Conservation (phyloP, 2,797 vertebrate species). For the Falco novaeseelandiae region DNA sequence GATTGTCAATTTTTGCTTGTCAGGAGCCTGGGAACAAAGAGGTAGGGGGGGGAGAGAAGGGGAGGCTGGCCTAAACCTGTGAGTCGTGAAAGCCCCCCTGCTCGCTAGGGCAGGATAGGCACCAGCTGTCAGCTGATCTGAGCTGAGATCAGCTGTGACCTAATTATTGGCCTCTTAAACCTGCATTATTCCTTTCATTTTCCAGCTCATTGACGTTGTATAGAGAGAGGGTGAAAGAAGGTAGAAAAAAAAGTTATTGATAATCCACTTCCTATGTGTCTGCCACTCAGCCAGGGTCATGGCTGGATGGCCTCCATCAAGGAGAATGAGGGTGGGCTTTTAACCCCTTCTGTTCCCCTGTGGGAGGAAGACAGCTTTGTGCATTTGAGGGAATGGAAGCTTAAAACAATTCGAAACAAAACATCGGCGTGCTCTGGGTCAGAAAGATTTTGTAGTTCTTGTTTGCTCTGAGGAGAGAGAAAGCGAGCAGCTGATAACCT, state of each 20-base stretch:
- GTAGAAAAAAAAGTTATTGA: constrained; percentile 69
- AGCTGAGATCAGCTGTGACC: constrained; percentile 81
- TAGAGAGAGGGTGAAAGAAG: constrained; percentile 54
- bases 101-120: constrained; percentile 46
- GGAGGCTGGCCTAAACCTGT: constrained; percentile 13
- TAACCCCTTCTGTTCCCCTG: constrained; percentile 43
- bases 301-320: constrained; percentile 57
- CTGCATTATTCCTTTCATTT: constrained; percentile 82
- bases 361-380: not conserved
- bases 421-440: not conserved
- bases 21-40: not conserved
- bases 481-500: not conserved
- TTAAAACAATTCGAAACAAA: not conserved
- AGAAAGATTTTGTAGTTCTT: not conserved
- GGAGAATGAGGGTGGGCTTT: constrained; percentile 34
- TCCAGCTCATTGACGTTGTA: constrained; percentile 78
- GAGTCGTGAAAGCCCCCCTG: not conserved
- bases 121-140: constrained; percentile 77
- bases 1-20: not conserved
- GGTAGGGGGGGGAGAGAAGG: not conserved
- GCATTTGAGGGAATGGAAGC: not conserved
- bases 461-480: not conserved
- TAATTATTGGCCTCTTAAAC: constrained; percentile 81
- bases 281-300: constrained; percentile 72
- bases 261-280: constrained; percentile 70